Evolutionary conservation across 2,113 vertebrate species (phyloP).

Genomic region (Tautogolabrus adspersus): DNA sequence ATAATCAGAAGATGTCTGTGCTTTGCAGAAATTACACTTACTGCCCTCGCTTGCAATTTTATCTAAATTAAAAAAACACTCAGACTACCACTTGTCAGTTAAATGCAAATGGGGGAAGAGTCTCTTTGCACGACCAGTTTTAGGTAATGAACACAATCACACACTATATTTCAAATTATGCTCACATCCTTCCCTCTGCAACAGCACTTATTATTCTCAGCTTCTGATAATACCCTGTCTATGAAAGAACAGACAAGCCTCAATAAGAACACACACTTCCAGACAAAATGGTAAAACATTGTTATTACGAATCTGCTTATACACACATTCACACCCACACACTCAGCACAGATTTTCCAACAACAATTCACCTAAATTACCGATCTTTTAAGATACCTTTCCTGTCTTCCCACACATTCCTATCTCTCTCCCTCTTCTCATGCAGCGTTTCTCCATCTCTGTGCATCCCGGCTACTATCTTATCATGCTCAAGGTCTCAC

Average conservation of each 20-base stretch:
- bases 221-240: conserved; percentile 40
- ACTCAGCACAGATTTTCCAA: conserved; percentile 21
- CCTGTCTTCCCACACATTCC: conserved; percentile 69
- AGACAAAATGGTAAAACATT: conserved; percentile 35
- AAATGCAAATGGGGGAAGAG: neutral
- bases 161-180: conserved; percentile 5
- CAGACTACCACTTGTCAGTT: neutral
- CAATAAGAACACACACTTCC: conserved; percentile 16
- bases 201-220: conserved; percentile 34
- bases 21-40: neutral
- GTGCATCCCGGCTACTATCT: conserved; percentile 66
- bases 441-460: conserved; percentile 44
- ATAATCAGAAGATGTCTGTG: neutral
- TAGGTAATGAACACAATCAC: neutral
- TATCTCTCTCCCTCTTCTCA: neutral
- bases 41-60: neutral
- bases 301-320: conserved; percentile 41
- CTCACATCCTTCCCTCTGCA: conserved; percentile 9
- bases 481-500: conserved; percentile 79
- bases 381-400: conserved; percentile 48
- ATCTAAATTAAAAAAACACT: neutral
- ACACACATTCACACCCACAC: conserved; percentile 42
- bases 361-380: conserved; percentile 36
- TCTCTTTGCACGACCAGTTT: neutral
- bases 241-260: conserved; percentile 32